A percentile compares a stretch with the other conserved stretches of the same genome.
phyloP scores from a whole-genome alignment of 2,797 vertebrate species.

The Danio tinwini region DNA sequence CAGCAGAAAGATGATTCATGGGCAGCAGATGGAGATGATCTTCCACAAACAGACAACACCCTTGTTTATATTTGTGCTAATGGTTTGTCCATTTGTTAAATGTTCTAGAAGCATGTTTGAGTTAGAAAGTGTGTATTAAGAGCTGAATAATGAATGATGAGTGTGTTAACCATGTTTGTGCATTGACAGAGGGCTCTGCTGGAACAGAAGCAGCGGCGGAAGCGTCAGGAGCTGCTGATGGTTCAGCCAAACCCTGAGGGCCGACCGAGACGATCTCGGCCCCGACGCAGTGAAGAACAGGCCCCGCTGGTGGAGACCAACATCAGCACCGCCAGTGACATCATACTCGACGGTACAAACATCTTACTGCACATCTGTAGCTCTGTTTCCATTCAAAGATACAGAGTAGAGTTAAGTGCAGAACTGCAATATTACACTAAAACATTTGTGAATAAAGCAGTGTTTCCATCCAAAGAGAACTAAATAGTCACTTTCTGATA shows the following conservation, averaged over 20 bases:
- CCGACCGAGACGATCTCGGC: slow-evolving; percentile 78
- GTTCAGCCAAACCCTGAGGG: slow-evolving; percentile 92
- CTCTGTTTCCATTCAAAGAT: too few relatives aligned
- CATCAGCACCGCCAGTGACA: slow-evolving; percentile 68
- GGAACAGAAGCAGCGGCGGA: slow-evolving; percentile 93
- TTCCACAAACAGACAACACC: neutral
- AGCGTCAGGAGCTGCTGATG: slow-evolving; percentile 91
- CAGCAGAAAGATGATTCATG: neutral
- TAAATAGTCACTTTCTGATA: too few relatives aligned
- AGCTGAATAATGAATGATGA: slow-evolving; percentile 5
- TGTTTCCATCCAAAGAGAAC: too few relatives aligned
- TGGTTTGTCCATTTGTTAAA: neutral
- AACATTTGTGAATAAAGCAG: too few relatives aligned
- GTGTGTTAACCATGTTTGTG: neutral
- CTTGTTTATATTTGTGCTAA: neutral
- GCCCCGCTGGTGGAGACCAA: slow-evolving; percentile 85
- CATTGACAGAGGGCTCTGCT: slow-evolving; percentile 85
- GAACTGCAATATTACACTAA: too few relatives aligned
- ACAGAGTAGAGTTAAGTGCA: too few relatives aligned
- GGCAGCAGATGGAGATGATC: neutral
- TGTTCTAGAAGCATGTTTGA: neutral
- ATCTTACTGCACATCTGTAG: too few relatives aligned
- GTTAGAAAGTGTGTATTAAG: neutral
- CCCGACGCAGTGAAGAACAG: slow-evolving; percentile 84
- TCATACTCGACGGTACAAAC: slow-evolving; percentile 82